Percentiles rank a stretch among this genome's conserved stretches.
phyloP scores from a whole-genome alignment of 2,113 vertebrate species.

The Pitta sordida region DNA sequence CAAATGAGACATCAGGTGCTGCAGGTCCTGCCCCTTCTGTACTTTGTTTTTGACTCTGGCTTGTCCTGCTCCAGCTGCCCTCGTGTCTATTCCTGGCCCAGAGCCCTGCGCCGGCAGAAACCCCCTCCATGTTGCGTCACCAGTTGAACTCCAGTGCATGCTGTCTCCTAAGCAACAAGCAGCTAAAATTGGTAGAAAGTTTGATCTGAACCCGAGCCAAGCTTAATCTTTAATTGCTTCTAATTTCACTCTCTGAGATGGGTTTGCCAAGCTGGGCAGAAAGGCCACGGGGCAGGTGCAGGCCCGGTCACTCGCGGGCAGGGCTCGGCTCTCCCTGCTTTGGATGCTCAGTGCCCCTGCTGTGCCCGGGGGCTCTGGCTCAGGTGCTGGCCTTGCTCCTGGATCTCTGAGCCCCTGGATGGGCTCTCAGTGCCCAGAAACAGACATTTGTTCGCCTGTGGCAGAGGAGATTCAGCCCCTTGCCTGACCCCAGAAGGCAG shows the following conservation, averaged over 20 bases:
- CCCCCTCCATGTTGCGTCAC: not conserved
- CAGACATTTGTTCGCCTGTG: fast-evolving
- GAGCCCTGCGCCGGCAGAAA: not conserved
- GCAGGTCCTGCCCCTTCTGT: not conserved
- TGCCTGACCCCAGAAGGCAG: not conserved
- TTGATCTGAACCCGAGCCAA: slow-evolving; percentile 40
- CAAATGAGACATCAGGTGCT: not conserved
- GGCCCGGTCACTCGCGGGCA: not conserved
- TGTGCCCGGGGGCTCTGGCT: fast-evolving
- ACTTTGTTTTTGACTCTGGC: not conserved
- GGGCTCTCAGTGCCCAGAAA: not conserved
- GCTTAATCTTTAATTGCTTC: slow-evolving; percentile 63
- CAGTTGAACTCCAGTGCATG: not conserved
- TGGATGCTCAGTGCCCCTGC: not conserved
- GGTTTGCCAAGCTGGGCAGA: not conserved
- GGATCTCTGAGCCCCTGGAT: fast-evolving
- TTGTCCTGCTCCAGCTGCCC: not conserved
- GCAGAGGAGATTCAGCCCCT: not conserved
- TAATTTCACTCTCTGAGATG: not conserved
- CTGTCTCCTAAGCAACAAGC: not conserved
- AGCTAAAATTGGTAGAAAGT: slow-evolving; percentile 49
- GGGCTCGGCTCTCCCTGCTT: fast-evolving
- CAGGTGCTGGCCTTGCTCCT: fast-evolving
- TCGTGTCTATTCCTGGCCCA: not conserved
- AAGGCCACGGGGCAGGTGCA: not conserved